Evolutionary conservation across 2,888 invertebrate genomes (phyloP), one percentile per base, ranked within the genome.

Genomic region (Drosophila heteroneura): DNA sequence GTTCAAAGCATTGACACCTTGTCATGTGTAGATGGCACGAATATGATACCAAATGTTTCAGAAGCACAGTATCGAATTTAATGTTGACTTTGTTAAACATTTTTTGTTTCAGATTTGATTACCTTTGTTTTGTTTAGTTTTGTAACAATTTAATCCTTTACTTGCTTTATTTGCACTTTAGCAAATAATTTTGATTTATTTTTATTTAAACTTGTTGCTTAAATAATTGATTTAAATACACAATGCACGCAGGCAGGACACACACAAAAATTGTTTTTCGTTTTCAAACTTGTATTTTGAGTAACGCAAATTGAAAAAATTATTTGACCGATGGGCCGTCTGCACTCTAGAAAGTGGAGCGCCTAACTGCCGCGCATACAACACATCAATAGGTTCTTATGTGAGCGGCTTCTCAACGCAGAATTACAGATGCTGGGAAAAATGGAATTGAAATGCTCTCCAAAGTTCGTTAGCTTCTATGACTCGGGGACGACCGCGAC

Each of bases 321-420:
- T 49, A 35, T 54, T 75, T 51, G 59, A 79, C 82, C 82, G 85
- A 60, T 82, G 76, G 65, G 85, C 81, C 81, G 89, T 84, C 83
- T 87, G 76, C 81, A 79, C 86, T 89, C 90, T 77, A 75, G 85
- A 80, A 87, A 83, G 90, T 89, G 90, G 90, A 88, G 85, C 86
- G 88, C 76, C 78, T 80, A 88, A 87, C 86, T 87, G 86, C 85
- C 83, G 80, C 67, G 73, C 75, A 74, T 76, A 78, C 71, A 82
- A 59, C 78, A 72, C 63, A 68, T 82, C 75, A 74, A 87, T 85
- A 85, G 81, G 86, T 89, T 89, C 86, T 87, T 87, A 87, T 87
- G 84, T 74, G 88, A 85, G 84, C 79, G 57, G 28, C 47, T 72
- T 72, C 70, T 59, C 61, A 53, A 33, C 70, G 62, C 66, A 81